Base-by-base conservation (phyloP, 2,888 invertebrate genomes). In the Ormyrus thymus region DNA sequence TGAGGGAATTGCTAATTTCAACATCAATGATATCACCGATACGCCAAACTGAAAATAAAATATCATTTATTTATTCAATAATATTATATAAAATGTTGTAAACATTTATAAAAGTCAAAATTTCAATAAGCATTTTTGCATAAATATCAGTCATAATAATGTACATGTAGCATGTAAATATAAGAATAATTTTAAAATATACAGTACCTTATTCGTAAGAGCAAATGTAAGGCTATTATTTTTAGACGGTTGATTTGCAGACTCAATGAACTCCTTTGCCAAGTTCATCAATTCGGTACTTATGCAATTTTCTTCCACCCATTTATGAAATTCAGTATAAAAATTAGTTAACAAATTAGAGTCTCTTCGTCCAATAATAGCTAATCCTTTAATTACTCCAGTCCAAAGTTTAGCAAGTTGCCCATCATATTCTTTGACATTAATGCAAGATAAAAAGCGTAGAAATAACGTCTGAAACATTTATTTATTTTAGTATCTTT, bases 361-460 rank as follows among this genome's bases (percentile, higher is more conserved):
- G 87, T 94, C 93, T 15, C 93, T 89, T 10, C 94, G 88, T 8
- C 93, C 92, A 55, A 92, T 92, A 8, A 91, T 83, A 0, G 93
- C 92, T 78, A 94, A 86, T 68, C 93, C 93, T 50, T 93, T 90
- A 83, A 94, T 88, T 58, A 94, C 90, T 59, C 92, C 91, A 76
- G 91, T 89, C 94, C 94, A 95, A 66, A 94, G 85, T 80, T 92
- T 92, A 50, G 92, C 91, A 55, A 93, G 86, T 11, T 93, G 92
- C 29, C 85, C 83, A 9, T 88, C 84, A 85, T 91, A 87, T 66
- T 93, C 93, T 1, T 90, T 85, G 1, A 91, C 85, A 6, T 90
- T 90, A 79, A 93, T 90, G 75, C 93, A 93, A 0, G 93, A 91
- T 87, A 95, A 90, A 85, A 95, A 92, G 78, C 96, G 92, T 48